Percentiles rank a stretch among this genome's conserved stretches.
These are phyloP conservation scores for Sesia apiformis DNA, from an alignment of 2,888 invertebrate genomes.

Conservation along the genomic window DNA sequence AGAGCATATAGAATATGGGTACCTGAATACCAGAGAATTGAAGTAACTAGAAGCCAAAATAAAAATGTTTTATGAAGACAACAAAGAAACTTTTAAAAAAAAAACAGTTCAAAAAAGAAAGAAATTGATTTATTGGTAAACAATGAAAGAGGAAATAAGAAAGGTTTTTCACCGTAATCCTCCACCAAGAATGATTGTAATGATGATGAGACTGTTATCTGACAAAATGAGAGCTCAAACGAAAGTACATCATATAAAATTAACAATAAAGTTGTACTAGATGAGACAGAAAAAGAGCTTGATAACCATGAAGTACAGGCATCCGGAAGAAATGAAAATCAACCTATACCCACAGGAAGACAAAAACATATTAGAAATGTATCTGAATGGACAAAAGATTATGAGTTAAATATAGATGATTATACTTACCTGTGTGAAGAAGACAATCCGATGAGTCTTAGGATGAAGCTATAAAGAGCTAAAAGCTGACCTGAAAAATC, in stretches of 20 bases:
- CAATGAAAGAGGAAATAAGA: no score
- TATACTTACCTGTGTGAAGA: no score
- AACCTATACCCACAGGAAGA: background rate
- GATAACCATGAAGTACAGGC: background rate
- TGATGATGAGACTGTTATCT: background rate
- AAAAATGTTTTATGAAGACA: no score
- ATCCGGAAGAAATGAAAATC: background rate
- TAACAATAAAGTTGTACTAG: background rate
- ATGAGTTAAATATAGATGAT: background rate
- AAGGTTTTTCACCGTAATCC: no score
- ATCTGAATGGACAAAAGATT: background rate
- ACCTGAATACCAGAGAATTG: background rate
- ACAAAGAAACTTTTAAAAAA: background rate
- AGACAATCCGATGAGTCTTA: no score
- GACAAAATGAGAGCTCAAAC: background rate
- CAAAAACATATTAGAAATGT: background rate
- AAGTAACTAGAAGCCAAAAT: background rate
- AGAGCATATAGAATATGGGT: slow-evolving; percentile 18
- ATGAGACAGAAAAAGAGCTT: background rate
- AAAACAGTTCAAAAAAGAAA: background rate
- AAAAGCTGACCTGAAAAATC: no score
- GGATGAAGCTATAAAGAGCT: no score
- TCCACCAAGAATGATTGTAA: no score
- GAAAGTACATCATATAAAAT: no score
- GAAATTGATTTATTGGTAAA: no score